phyloP scores from a whole-genome alignment of 2,888 invertebrate species.

The Drosophila aldrichi region DNA sequence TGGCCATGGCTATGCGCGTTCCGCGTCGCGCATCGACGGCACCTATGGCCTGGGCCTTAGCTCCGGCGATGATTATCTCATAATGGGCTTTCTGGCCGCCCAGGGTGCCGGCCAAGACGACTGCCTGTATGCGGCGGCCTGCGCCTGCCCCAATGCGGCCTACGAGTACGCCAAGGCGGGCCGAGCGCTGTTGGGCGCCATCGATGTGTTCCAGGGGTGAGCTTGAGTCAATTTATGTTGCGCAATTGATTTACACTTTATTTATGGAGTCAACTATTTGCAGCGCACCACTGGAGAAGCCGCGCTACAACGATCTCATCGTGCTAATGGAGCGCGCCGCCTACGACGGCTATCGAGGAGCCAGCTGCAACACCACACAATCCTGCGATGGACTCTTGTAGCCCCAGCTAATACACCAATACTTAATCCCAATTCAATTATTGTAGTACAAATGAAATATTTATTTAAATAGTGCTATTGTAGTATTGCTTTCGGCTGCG shows the following conservation, averaged over 20 bases:
- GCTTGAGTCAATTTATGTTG: slow-evolving; percentile 4
- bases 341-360: slow-evolving; percentile 88
- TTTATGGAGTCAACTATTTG: slow-evolving; percentile 16
- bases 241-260: background rate
- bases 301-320: slow-evolving; percentile 88
- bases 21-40: slow-evolving; percentile 70
- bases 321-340: slow-evolving; percentile 89
- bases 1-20: slow-evolving; percentile 83
- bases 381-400: slow-evolving; percentile 84
- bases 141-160: slow-evolving; percentile 89
- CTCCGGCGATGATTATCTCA: slow-evolving; percentile 89
- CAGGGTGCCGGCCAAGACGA: slow-evolving; percentile 90
- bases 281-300: slow-evolving; percentile 83
- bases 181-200: slow-evolving; percentile 90
- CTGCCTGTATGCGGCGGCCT: slow-evolving; percentile 91
- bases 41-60: slow-evolving; percentile 84
- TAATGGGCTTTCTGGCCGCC: slow-evolving; percentile 87
- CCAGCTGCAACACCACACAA: slow-evolving; percentile 87
- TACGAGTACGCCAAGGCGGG: slow-evolving; percentile 91
- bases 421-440: slow-evolving; percentile 23
- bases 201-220: slow-evolving; percentile 89
- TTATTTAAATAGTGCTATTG: slow-evolving; percentile 46
- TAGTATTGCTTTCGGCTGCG: slow-evolving; percentile 33
- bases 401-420: background rate
- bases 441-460: slow-evolving; percentile 66